These are phyloP conservation scores for Peromyscus attwateri DNA, from an alignment of 2,797 vertebrate genomes.

Conservation along the genomic window DNA sequence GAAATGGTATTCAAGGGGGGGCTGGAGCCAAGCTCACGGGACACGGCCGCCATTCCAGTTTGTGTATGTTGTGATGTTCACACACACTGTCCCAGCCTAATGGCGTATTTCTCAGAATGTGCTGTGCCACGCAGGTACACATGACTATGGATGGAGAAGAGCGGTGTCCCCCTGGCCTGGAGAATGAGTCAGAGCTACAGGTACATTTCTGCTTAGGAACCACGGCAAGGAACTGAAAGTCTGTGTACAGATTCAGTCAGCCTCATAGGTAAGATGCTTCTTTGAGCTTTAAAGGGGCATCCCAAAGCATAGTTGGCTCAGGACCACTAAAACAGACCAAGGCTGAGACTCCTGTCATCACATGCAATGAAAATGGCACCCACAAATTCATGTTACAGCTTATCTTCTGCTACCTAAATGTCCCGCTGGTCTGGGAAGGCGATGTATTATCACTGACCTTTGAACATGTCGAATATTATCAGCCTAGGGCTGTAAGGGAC, in stretches of 20 bases:
- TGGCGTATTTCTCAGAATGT: neutral
- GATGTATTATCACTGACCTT: neutral
- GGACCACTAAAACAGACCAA: neutral
- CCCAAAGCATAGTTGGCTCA: neutral
- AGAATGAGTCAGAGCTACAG: neutral
- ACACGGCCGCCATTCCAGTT: neutral
- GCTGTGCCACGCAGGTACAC: neutral
- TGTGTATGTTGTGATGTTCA: neutral
- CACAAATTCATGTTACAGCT: neutral
- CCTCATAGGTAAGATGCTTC: neutral
- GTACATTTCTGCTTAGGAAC: constrained; percentile 15
- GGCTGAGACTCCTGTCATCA: neutral
- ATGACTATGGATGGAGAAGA: neutral
- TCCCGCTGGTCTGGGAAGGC: neutral
- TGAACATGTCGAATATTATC: neutral
- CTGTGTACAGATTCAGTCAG: neutral
- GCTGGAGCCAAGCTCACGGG: neutral
- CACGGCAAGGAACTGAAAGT: neutral
- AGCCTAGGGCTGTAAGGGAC: neutral
- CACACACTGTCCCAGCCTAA: neutral
- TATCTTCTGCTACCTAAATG: neutral
- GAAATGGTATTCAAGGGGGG: neutral
- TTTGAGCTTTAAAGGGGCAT: neutral
- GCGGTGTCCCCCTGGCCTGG: neutral
- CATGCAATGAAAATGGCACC: neutral